Base-by-base conservation (phyloP, 2,113 vertebrate genomes). In the Corythaeola cristata region DNA sequence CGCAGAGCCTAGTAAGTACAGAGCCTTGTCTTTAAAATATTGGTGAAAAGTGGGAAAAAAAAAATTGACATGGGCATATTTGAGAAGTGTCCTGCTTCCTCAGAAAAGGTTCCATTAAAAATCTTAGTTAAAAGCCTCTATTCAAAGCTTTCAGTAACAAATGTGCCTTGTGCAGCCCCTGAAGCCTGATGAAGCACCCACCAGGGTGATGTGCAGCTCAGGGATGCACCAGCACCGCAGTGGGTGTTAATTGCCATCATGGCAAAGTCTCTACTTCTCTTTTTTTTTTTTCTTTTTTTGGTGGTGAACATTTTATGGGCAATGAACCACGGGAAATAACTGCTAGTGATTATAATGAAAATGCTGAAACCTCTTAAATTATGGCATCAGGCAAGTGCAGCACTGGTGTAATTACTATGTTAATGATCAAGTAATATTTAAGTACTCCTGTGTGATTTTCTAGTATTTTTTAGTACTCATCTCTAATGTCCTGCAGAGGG, bases 361-460 rank as follows among this genome's bases (percentile, higher is more conserved):
- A 90, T n/a, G 53, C 71, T 94, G 93, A 94, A 95, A 93, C 60
- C 85, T 94, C 85, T 88, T 89, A 96, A 97, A 93, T 96, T 93
- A 96, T 59, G 45, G 94, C 88, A 92, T 76, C 94, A 85, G 90
- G 79, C 94, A 88, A 71, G 77, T 95, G 49, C 91, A 93, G 92
- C 39, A 16, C 91, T 90, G 95, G 63, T 96, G 92, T 97, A 97
- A 97, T 97, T 96, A 96, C 96, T 81, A 17, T 96, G 96, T 88
- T 97, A 97, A 97, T 95, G 97, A 97, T 91, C 94, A 96, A 95
- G 92, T 94, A 96, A 97, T 97, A 96, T 96, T 93, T 94, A 97
- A 97, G 95, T 96, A 97, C 77, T 97, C 96, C 96, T 90, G 37
- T 75, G 89, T 94, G 94, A 93, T 96, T 96, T 96, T 50, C 79